Evolutionary conservation across 2,113 vertebrate genomes (phyloP), one percentile per base, ranked within the genome.

Genomic region (Sterrhoptilus dennistouni): DNA sequence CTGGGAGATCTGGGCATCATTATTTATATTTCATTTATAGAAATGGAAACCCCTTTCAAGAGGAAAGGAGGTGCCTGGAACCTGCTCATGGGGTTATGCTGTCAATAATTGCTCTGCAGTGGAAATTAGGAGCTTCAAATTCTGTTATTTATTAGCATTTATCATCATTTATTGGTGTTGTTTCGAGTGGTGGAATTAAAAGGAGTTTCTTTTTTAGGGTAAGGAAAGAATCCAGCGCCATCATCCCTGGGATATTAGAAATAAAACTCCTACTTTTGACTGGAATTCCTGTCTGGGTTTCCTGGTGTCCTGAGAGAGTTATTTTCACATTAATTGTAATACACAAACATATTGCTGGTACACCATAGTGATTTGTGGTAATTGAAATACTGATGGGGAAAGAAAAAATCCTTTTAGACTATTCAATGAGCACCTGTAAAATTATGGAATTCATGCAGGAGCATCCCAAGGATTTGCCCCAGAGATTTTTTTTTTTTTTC

Each of bases 351-450:
- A 27, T 9, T 90, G 92, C 86, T 83, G 31, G 79, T 83, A 71
- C 80, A 15, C 49, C 72, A 18, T 88, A 52, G 87, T 75, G 92
- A 95, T 96, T 95, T 87, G 88, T 94, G 76, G 38, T 96, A 96
- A 96, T 95, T 90, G 91, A 70, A 89, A 44, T 57, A 10, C 86
- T 87, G 88, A 69, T 88, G 88, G 90, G 47, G 11, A 11, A 9
- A 66, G n/a, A n/a, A 80, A 66, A 50, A 80, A 50, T 4, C 59
- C 76, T 86, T 88, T 63, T 21, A 68, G 59, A 74, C 72, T 81
- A 0, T 71, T 94, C 90, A 87, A 96, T 72, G 89, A 87, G 79
- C 71, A 88, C 81, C 87, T 94, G 90, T 83, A 92, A 90, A 93
- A n/a, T 83, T 14, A 7, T 8, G 53, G 86, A 65, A 47, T 87